A percentile compares a stretch with the other conserved stretches of the same genome.
Evolutionary conservation across 2,113 vertebrate species (phyloP).

Genomic region (Halichoerus grypus): DNA sequence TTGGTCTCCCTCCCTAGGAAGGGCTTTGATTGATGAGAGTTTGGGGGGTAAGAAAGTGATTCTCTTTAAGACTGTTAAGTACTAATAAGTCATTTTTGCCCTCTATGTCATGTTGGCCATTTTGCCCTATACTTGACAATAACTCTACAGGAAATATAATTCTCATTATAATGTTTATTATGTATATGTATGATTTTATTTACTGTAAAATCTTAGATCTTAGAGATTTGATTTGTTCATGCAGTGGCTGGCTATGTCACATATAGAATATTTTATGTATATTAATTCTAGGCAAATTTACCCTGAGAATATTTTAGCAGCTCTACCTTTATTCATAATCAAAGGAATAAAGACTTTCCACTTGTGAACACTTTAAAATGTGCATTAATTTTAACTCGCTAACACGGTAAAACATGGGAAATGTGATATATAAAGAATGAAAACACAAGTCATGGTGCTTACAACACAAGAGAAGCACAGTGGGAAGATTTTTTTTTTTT

Average conservation of each 20-base stretch:
- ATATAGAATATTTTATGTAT: neutral
- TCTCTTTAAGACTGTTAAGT: neutral
- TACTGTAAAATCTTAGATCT: slow-evolving; percentile 27
- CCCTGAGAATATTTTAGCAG: neutral
- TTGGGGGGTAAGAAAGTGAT: neutral
- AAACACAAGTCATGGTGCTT: neutral
- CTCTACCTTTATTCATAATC: slow-evolving; percentile 20
- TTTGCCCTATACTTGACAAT: neutral
- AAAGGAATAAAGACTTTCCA: neutral
- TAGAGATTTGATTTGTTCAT: slow-evolving; percentile 12
- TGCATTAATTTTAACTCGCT: slow-evolving; percentile 34
- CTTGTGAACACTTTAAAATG: neutral
- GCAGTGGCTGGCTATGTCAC: neutral
- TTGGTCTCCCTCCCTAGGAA: neutral
- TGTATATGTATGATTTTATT: neutral
- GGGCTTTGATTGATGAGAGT: neutral
- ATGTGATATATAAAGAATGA: neutral
- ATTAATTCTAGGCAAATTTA: slow-evolving; percentile 31
- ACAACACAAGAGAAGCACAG: slow-evolving; percentile 43
- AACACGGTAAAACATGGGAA: slow-evolving; percentile 21
- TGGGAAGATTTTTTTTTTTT: slow-evolving; percentile 1
- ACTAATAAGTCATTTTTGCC: slow-evolving; percentile 3
- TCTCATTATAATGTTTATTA: neutral
- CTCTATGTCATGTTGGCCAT: neutral
- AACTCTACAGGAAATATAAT: neutral